Evolutionary conservation across 2,113 vertebrate genomes (phyloP), one percentile per base, ranked within the genome.

Genomic region (Peromyscus californicus): DNA sequence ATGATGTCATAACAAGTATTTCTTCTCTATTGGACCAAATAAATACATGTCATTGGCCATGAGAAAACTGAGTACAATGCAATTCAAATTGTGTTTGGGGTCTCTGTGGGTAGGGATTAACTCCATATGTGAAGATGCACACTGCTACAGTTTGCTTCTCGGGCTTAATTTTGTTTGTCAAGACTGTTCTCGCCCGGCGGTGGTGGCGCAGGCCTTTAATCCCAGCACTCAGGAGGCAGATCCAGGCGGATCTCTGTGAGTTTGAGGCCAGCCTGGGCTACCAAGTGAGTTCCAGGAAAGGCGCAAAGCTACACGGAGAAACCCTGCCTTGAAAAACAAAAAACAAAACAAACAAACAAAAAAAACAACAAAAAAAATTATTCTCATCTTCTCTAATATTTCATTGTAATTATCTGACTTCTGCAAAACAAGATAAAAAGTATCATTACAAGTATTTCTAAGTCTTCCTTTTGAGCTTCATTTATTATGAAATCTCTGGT

Each of bases 401-500:
- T 92, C 61, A 95, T 0, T 54, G 8, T 72, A 74, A 86, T 80
- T 89, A n/a, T 82, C 45, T 82, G 24, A 15, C 45, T n/a, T 89
- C 22, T 82, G 36, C 19, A 33, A 86, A 80, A 69, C 15, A 75
- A 85, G 19, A 70, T 26, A 72, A 87, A 80, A 92, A 79, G 8
- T 22, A 82, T 42, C 54, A 94, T 79, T 45, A 31, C 3, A 80
- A 7, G 22, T 67, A 92, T 70, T 82, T 90, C 57, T 82, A 84
- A 51, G 82, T 85, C 48, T 91, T 91, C 76, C 72, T 31, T 91
- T 89, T 91, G 87, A 93, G 83, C 36, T 92, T 75, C 65, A 91
- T 39, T 94, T 78, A 82, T 33, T 67, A 33, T 89, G 39, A 5
- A 0, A 86, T 33, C 63, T 93, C 91, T 57, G 84, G 45, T 6